Percentiles rank a stretch among this genome's conserved stretches.
These are phyloP conservation scores for Dione juno DNA, from an alignment of 2,888 invertebrate species.

Conservation along the genomic window DNA sequence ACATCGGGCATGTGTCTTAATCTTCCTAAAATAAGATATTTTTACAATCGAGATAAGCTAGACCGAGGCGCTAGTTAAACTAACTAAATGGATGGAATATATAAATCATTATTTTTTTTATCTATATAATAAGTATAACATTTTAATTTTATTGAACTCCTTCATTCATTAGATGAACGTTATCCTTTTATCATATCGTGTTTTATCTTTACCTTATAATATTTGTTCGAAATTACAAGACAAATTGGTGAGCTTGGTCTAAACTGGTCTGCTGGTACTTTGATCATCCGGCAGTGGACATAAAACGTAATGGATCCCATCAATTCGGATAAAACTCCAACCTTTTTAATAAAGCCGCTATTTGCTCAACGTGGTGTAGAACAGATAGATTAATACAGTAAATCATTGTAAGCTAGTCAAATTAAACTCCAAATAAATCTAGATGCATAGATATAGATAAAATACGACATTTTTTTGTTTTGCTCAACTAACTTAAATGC, in stretches of 20 bases:
- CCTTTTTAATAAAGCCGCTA: slow-evolving; percentile 48
- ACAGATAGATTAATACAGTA: slow-evolving; percentile 47
- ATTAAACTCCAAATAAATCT: slow-evolving; percentile 47
- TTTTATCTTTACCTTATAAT: slow-evolving; percentile 16
- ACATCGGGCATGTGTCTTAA: too few species aligned
- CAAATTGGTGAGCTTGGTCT: slow-evolving; percentile 44
- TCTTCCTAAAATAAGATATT: too few species aligned
- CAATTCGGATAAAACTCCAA: slow-evolving; percentile 46
- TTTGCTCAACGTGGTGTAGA: slow-evolving; percentile 44
- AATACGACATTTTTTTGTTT: neutral
- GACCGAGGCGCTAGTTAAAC: too few species aligned
- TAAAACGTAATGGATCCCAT: slow-evolving; percentile 46
- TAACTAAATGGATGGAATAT: too few species aligned
- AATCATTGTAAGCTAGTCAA: slow-evolving; percentile 48
- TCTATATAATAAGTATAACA: too few species aligned
- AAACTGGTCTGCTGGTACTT: slow-evolving; percentile 44
- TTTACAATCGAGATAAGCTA: too few species aligned
- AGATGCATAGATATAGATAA: slow-evolving; percentile 36
- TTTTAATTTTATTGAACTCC: neutral
- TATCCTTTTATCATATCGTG: neutral
- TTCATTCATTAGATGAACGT: neutral
- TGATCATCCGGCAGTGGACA: slow-evolving; percentile 44
- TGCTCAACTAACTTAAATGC: neutral
- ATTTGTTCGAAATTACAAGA: slow-evolving; percentile 39
- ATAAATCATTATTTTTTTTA: too few species aligned